A percentile compares a stretch with the other conserved stretches of the same genome.
Evolutionary conservation across 2,797 vertebrate genomes (phyloP).

Genomic region (Phylloscopus collybita): DNA sequence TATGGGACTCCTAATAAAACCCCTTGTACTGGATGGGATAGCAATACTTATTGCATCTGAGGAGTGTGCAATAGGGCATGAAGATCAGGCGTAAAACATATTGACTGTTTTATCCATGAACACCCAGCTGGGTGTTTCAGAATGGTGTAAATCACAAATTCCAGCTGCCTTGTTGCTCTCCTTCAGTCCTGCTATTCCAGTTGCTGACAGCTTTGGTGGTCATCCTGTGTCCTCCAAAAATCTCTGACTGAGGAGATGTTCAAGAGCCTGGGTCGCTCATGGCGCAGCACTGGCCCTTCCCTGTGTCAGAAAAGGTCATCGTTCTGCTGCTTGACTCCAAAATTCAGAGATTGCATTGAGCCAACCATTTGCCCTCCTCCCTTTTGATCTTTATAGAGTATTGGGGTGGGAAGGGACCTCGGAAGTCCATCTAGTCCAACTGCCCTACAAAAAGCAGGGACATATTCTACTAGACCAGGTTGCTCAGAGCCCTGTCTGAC

Average conservation of each 20-base stretch:
- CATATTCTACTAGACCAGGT: neutral
- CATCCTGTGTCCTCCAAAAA: neutral
- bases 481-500: neutral
- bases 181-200: neutral
- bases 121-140: neutral
- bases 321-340: neutral
- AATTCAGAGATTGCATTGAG: neutral
- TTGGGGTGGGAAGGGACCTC: neutral
- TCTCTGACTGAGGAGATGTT: neutral
- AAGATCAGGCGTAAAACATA: neutral
- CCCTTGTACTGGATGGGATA: constrained; percentile 13
- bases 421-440: neutral
- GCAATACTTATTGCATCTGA: constrained; percentile 52
- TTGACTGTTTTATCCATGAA: neutral
- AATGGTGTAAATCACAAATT: neutral
- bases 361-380: neutral
- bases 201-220: neutral
- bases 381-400: neutral
- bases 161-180: neutral
- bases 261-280: neutral
- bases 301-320: neutral
- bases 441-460: neutral
- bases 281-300: neutral
- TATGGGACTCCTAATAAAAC: neutral
- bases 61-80: constrained; percentile 59